Percentiles rank a stretch among this genome's conserved stretches.
Conservation (phyloP, 2,888 invertebrate species). For the Acanthacorydalis orientalis region DNA sequence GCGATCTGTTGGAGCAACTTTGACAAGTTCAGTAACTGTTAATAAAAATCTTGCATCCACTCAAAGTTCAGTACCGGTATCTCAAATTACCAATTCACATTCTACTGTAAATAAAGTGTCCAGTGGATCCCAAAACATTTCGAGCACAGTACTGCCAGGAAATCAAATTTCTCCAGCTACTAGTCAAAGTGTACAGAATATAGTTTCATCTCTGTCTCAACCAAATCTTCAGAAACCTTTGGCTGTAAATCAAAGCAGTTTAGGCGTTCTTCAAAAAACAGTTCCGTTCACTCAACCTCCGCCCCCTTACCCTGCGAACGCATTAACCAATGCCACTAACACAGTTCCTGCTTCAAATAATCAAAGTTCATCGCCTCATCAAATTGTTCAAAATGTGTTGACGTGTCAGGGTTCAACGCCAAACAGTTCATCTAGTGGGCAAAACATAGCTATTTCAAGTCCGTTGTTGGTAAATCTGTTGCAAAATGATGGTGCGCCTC, state of each 20-base stretch:
- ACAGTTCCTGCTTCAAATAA: conserved; percentile 16
- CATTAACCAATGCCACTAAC: conserved; percentile 21
- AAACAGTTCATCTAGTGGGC: conserved; percentile 14
- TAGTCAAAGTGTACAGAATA: background rate
- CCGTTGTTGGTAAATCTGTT: conserved; percentile 81
- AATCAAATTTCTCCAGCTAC: conserved; percentile 4
- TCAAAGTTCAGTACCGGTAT: too few relatives aligned
- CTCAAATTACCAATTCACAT: conserved; percentile 6
- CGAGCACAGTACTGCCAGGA: background rate
- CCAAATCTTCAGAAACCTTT: conserved; percentile 9
- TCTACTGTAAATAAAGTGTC: conserved; percentile 24
- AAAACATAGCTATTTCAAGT: conserved; percentile 63
- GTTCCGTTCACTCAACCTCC: conserved; percentile 24
- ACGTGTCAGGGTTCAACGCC: too few relatives aligned
- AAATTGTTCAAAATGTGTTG: too few relatives aligned
- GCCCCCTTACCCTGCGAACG: conserved; percentile 28
- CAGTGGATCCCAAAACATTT: conserved; percentile 7
- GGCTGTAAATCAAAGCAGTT: conserved; percentile 12
- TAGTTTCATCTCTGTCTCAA: background rate
- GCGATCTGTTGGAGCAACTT: conserved; percentile 6
- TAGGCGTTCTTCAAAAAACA: conserved; percentile 7
- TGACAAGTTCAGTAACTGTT: conserved; percentile 15
- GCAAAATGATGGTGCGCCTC: conserved; percentile 58
- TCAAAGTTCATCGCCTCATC: conserved; percentile 15
- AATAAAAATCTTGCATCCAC: conserved; percentile 8